A percentile compares a stretch with the other conserved stretches of the same genome.
phyloP scores from a whole-genome alignment of 30 jellyfish, hydroid and myxozoan genomes.

The Haliclystus octoradiatus region DNA sequence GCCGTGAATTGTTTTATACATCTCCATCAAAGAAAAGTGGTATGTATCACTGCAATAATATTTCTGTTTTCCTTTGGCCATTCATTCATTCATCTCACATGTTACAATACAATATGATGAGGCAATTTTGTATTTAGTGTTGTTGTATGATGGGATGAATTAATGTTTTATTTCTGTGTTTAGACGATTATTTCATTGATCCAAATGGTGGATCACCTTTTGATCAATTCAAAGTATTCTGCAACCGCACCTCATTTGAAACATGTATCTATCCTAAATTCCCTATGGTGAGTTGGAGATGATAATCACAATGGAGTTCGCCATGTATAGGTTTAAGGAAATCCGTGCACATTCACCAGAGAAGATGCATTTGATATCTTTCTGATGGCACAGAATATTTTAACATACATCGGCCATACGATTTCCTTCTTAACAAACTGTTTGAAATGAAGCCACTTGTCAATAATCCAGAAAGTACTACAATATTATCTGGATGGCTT shows the following conservation, averaged over 20 bases:
- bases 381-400: too few relatives aligned
- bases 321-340: too few relatives aligned
- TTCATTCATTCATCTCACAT: neutral
- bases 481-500: too few relatives aligned
- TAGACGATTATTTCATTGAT: conserved; percentile 93
- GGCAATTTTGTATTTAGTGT: too few relatives aligned
- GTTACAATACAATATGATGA: neutral
- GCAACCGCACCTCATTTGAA: conserved; percentile 53
- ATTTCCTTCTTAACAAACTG: too few relatives aligned
- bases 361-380: too few relatives aligned
- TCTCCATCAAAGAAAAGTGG: conserved; percentile 49
- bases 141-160: too few relatives aligned
- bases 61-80: neutral
- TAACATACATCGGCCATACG: too few relatives aligned
- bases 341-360: too few relatives aligned
- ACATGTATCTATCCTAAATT: conserved; percentile 83
- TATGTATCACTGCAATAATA: neutral
- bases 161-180: neutral
- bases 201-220: conserved; percentile 85
- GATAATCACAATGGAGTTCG: too few relatives aligned
- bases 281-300: conserved; percentile 75
- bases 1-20: conserved; percentile 61
- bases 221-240: conserved; percentile 67
- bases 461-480: too few relatives aligned
- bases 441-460: too few relatives aligned